Base-by-base conservation (phyloP, 2,113 vertebrate species). In the Chlamydotis undulata region DNA sequence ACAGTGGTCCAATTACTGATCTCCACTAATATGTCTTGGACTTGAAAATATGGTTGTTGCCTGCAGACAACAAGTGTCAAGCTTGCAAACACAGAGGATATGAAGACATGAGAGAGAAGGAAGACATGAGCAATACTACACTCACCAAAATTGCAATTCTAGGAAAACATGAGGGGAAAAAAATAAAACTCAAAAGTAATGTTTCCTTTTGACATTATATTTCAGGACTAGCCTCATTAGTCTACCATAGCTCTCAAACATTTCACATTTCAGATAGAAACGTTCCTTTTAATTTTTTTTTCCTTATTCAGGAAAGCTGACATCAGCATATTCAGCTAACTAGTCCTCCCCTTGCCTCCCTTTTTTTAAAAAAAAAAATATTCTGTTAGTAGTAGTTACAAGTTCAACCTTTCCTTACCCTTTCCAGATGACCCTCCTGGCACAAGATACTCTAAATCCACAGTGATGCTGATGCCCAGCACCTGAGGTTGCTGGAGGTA, bases 151-250 rank as follows among this genome's bases (percentile, higher is more conserved):
- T 5, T 74, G n/a, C 55, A 93, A 73, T 87, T 91, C 77, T 56
- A 73, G 59, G 55, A 87, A 94, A 91, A 81, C 52, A 29, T 18
- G 19, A 37, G 3, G 10, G 3, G 43, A 15, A 18, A 75, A 43
- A 43, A 79, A 24, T 25, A 75, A 83, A 91, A 83, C 67, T 69
- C 57, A 89, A 83, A 86, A 85, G 82, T 49, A 83, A 85, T 73
- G 49, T 49, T 93, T 89, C 43, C 37, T 73, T 94, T 89, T 87
- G 90, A 84, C 68, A 78, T 91, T 65, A 87, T 81, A 57, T 94
- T 94, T 91, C 81, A 76, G 39, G 83, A 74, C 60, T 28, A n/a
- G 3, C 28, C 50, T 93, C 65, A 65, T 84, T 81, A 87, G 74
- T 84, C 74, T 81, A 65, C 33, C 29, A 70, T 43, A 43, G 23